Base-by-base conservation (phyloP, 2,113 vertebrate species). In the Ammodytes marinus region DNA sequence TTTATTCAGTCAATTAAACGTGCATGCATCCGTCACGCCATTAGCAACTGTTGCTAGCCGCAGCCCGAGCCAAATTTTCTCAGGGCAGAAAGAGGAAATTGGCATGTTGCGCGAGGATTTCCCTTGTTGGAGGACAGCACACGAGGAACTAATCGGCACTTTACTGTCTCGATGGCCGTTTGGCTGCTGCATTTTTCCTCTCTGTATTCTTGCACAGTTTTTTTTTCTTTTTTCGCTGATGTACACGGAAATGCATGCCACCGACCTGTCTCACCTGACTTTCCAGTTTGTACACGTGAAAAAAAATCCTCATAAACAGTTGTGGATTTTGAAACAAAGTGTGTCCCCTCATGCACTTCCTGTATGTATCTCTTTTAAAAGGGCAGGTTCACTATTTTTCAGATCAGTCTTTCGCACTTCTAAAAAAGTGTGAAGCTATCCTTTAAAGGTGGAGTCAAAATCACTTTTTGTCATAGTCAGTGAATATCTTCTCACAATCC, bases 91-190 rank as follows among this genome's bases (percentile, higher is more conserved):
- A 70, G 77, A 27, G 27, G 69, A 77, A 60, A 15, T 45, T 84
- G 77, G 80, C 77, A 57, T 40, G 72, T 85, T 79, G 4, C 40
- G 8, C 11, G 12, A 54, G 73, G 83, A 79, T 78, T 76, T 80
- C 69, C 73, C 75, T 74, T 57, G 54, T 50, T 75, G 76, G 73
- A 79, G 83, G 74, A 85, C 52, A 47, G 73, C 66, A 64, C 71
- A 67, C 52, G 17, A 68, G 72, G 37, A 83, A 19, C 68, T 39
- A 13, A 80, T 50, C 45, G 0, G 54, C 79, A 63, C 61, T 74
- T 69, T 80, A 37, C 27, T 61, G 67, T 67, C 65, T 81, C 43
- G 8, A 2, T 8, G 53, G 39, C 58, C 66, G 71, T 69, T 66
- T 77, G 79, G 64, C 80, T 45, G 65, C 68, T 8, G 52, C 19